Evolutionary conservation across 2,888 invertebrate genomes (phyloP), one percentile per base, ranked within the genome.

Genomic region (Coenonympha glycerion): DNA sequence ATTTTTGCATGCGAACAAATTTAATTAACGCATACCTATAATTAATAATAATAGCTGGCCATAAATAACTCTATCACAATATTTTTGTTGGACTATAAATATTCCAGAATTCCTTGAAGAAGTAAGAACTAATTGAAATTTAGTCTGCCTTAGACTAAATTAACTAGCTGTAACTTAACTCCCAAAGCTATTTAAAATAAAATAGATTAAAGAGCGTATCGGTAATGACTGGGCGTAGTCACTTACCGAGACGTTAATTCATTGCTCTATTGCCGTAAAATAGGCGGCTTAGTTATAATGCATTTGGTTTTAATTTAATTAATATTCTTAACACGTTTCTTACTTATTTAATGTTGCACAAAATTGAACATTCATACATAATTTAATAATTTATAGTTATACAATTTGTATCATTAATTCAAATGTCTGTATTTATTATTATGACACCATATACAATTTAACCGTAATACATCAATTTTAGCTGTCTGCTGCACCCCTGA

Each of bases 241-340:
- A 26, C 28, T 46, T 19, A 46, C 46, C 24, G 8, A 24, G 34
- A 24, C 45, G 26, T 8, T 46, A 46, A 46, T 46, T 46, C 46
- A 46, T 46, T 46, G 37, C 46, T 46, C 34, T 46, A 46, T 36
- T 37, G 46, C 36, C 36, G 46, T 21, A 19, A 46, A 46, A 46
- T 46, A 37, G 36, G 28, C 36, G 46, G 46, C 24, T 34, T 45
- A 22, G 34, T 45, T 34, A 45, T 45, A 34, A 45, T 45, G 45
- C 36, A 37, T 46, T 46, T 26, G 28, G 19, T 46, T 46, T 37
- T 46, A 46, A 46, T 46, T 46, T 28, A 46, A 46, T 46, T 46
- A 46, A 19, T 33, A 37, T 46, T 22, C 37, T 28, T 46, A 26
- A 46, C 36, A 28, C 36, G 46, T 46, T 36, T 28, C 46, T 28